Evolutionary conservation across 2,797 vertebrate genomes (phyloP), one percentile per base, ranked within the genome.

Genomic region (Enoplosus armatus): DNA sequence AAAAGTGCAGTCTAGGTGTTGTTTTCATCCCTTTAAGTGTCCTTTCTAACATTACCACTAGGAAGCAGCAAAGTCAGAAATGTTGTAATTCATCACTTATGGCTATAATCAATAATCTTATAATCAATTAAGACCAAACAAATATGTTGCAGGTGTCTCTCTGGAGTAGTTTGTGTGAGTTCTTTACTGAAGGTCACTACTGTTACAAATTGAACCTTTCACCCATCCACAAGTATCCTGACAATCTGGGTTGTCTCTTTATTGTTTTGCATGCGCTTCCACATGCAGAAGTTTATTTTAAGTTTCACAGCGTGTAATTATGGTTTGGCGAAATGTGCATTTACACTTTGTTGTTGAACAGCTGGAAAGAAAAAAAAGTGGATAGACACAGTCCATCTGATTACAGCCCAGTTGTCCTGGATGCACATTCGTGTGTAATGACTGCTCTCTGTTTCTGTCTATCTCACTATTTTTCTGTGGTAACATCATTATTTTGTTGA

Each of bases 401-500:
- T 43, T 48, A 6, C 48, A 62, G 47, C 33, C 24, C 31, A 2
- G 24, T 33, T 10, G 3, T 29, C 10, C 65, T 29, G 10, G n/a
- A 29, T 12, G 47, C 66, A 65, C 37, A 50, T 29, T 62, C 18
- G 31, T 3, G 18, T 16, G 39, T 43, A 39, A 24, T 11, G 26
- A 2, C 33, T n/a, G 2, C 47, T 61, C 33, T 24, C 31, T 16
- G 8, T 70, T 74, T 48, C n/a, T 26, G 11, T 41, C 55, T n/a
- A n/a, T 31, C 54, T 24, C 48, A 20, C 31, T 60, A 2, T 63
- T 75, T n/a, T 79, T 53, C 51, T 6, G 54, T 2, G 1, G 48
- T 33, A 53, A 24, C n/a, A 33, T 58, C 65, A 51, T 66, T 63
- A 31, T 15, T 16, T 45, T 50, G 35, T 60, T 77, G 12, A 27